A percentile compares a stretch with the other conserved stretches of the same genome.
Evolutionary conservation across 2,888 invertebrate species (phyloP).

Genomic region (Oscheius onirici): DNA sequence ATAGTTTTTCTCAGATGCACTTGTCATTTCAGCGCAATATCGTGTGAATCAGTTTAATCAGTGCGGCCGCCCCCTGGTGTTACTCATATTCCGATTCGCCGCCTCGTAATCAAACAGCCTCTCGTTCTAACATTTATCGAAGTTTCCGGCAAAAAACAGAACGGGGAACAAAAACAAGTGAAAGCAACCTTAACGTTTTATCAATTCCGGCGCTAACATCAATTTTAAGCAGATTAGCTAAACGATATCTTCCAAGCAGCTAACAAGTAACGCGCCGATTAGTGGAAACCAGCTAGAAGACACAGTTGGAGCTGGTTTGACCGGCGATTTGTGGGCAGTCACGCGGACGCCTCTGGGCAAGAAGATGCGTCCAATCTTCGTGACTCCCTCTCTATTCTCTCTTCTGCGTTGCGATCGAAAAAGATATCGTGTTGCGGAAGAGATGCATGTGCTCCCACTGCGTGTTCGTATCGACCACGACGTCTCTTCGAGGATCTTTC

Average conservation of each 20-base stretch:
- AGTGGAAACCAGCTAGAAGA: conserved; percentile 5
- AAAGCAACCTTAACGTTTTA: too few relatives aligned
- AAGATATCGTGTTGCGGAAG: conserved; percentile 14
- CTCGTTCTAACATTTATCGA: too few relatives aligned
- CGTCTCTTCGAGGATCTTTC: not conserved
- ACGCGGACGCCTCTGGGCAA: conserved; percentile 23
- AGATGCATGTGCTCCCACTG: not conserved
- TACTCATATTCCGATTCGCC: too few relatives aligned
- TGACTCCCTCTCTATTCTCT: conserved; percentile 14
- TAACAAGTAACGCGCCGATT: not conserved
- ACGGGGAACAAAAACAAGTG: too few relatives aligned
- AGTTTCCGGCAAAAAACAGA: too few relatives aligned
- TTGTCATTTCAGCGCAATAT: too few relatives aligned
- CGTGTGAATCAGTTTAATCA: too few relatives aligned
- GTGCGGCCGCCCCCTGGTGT: too few relatives aligned
- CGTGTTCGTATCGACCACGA: conserved; percentile 17
- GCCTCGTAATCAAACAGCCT: too few relatives aligned
- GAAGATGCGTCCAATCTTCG: conserved; percentile 8
- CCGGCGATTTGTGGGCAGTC: conserved; percentile 22
- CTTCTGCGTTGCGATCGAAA: not conserved
- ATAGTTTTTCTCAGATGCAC: too few relatives aligned
- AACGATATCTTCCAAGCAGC: not conserved
- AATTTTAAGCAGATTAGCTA: too few relatives aligned
- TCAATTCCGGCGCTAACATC: too few relatives aligned
- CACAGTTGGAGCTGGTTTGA: conserved; percentile 25